Base-by-base conservation (phyloP, 2,113 vertebrate species). In the Corythaixoides concolor region DNA sequence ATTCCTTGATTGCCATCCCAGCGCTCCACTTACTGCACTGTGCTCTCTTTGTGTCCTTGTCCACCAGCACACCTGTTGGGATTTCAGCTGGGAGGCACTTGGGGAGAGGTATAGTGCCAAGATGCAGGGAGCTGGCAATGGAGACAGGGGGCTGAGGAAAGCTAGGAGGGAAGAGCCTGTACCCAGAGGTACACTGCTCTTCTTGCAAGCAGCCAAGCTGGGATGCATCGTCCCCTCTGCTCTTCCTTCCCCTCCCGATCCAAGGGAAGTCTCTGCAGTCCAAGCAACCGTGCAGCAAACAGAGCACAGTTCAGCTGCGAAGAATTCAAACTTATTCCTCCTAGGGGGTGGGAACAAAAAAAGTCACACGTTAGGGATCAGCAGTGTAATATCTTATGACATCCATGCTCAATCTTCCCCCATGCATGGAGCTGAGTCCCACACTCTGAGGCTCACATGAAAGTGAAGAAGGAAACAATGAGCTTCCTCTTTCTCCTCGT, bases 221-320 rank as follows among this genome's bases (percentile, higher is more conserved):
- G 39, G 18, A 21, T 27, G 15, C 4, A 8, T 11, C 43, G 11
- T 66, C 4, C 14, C 33, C 11, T 59, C 21, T 47, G 15, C 24
- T 43, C 16, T 43, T 83, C 35, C 27, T 58, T 49, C 21, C 23
- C 5, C 12, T 62, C 20, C 15, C 64, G 66, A 3, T 10, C 4
- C 33, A 68, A 85, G 58, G 43, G 15, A 69, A 79, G 11, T 30
- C 37, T 33, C 33, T 45, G 37, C 66, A 77, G 27, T 37, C 52
- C 6, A 28, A 58, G 32, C 0, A 8, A 11, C 16, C 1, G 0
- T 5, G 3, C 19, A 35, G 55, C 6, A 33, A 72, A 69, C 17
- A 50, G 15, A 24, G 27, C 12, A 12, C 15, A 10, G 39, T 43
- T 78, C 62, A 75, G 22, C 27, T 55, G 33, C 37, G 49, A 45